Evolutionary conservation across 2,113 vertebrate genomes (phyloP), one percentile per base, ranked within the genome.

Genomic region (Myrmecobius fasciatus): DNA sequence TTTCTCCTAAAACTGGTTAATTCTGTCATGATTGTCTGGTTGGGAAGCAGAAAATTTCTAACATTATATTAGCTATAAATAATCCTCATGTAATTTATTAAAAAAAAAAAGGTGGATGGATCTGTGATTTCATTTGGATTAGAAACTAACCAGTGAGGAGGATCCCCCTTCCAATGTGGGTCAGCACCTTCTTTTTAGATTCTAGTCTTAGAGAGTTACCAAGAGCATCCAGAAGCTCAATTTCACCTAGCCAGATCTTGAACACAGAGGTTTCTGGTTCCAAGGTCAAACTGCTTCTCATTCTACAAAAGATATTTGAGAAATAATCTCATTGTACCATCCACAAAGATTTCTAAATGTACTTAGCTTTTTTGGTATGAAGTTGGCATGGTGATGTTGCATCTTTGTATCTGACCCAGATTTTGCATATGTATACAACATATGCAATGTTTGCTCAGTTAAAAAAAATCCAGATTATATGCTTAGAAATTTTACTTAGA

Each of bases 381-480:
- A 94, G 52, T 56, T 91, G 89, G 94, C 46, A 47, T 0, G 36
- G 24, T 26, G 48, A 24, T 43, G n/a, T 83, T 83, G 36, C 25
- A 4, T 89, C 54, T 43, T 24, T 52, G 12, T 36, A 88, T 48
- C 20, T 0, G 43, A 47, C 28, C 12, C 53, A 83, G 67, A 24
- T 53, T 53, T 92, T 52, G 43, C 0, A 14, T 83, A 43, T 83
- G 0, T 8, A 26, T 0, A 0, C 28, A 51, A 0, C 1, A 0
- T 26, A 10, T 54, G 14, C 67, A 14, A 47, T 28, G 54, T 83
- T 83, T 43, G n/a, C 17, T 83, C 36, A n/a, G n/a, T 43, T 48
- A 90, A 54, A 8, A 48, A 75, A 75, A 75, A 20, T 75, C 60
- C 88, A 51, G 56, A 31, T 10, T 17, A 36, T 0, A n/a, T 52